Evolutionary conservation across 2,113 vertebrate species (phyloP).

Genomic region (Lepus timidus): DNA sequence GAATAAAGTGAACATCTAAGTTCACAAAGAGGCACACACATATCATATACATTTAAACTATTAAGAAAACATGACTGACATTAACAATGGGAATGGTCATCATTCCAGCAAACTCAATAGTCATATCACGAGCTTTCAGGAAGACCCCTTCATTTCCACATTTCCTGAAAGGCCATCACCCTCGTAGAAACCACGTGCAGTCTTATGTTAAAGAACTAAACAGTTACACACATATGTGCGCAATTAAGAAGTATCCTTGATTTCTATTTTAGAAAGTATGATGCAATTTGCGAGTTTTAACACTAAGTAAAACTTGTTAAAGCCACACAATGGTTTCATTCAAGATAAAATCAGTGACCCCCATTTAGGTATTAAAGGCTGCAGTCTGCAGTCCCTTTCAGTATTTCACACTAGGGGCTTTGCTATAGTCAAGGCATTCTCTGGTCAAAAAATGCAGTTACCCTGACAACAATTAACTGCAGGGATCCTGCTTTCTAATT

Average conservation of each 20-base stretch:
- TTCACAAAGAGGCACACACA: neutral
- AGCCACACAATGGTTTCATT: slow-evolving; percentile 83
- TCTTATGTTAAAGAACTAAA: slow-evolving; percentile 72
- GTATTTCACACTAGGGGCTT: slow-evolving; percentile 83
- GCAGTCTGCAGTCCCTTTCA: slow-evolving; percentile 85
- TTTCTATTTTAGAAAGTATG: slow-evolving; percentile 75
- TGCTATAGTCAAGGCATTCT: slow-evolving; percentile 83
- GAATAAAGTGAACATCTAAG: neutral
- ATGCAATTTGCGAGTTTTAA: slow-evolving; percentile 82
- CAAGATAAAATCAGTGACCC: slow-evolving; percentile 84
- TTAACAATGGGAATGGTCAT: neutral
- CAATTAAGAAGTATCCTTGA: slow-evolving; percentile 70
- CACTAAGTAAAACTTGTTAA: slow-evolving; percentile 77
- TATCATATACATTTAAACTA: neutral
- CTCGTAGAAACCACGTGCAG: neutral
- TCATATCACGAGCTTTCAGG: neutral
- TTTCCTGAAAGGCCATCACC: neutral
- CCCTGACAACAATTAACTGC: slow-evolving; percentile 83
- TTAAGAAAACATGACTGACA: neutral
- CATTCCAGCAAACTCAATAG: neutral
- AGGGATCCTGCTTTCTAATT: slow-evolving; percentile 81
- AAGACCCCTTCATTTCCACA: neutral
- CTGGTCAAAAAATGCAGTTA: slow-evolving; percentile 82
- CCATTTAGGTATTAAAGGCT: slow-evolving; percentile 80
- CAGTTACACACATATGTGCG: slow-evolving; percentile 42